Evolutionary conservation across 2,113 vertebrate species (phyloP).

Genomic region (Leucopsar rothschildi): DNA sequence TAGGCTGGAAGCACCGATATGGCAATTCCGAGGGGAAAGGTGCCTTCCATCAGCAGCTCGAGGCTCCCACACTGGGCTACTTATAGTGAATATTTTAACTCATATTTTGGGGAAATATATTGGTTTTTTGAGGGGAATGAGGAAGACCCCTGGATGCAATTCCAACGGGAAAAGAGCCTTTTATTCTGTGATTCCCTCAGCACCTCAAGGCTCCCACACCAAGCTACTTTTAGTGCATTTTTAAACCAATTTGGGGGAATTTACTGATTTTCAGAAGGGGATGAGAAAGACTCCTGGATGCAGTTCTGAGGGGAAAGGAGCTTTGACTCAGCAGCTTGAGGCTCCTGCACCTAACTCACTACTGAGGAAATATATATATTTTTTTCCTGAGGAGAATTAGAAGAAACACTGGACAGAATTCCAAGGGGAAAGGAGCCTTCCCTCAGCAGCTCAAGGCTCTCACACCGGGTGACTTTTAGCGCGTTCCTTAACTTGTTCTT

Average conservation of each 20-base stretch:
- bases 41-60: neutral
- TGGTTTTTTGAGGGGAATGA: neutral
- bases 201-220: neutral
- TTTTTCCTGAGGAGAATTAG: neutral
- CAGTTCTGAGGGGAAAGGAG: neutral
- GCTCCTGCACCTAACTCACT: neutral
- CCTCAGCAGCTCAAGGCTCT: neutral
- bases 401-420: fast-evolving
- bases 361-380: neutral
- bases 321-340: neutral
- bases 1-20: fast-evolving
- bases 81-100: neutral
- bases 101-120: neutral
- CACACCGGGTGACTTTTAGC: neutral
- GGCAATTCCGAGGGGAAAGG: fast-evolving
- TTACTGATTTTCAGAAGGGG: neutral
- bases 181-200: neutral
- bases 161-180: neutral
- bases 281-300: neutral
- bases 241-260: neutral
- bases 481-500: neutral
- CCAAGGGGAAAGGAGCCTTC: neutral
- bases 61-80: neutral
- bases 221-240: neutral
- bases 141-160: neutral